Conservation (phyloP, 2,113 vertebrate species). For the Mastomys natalensis region DNA sequence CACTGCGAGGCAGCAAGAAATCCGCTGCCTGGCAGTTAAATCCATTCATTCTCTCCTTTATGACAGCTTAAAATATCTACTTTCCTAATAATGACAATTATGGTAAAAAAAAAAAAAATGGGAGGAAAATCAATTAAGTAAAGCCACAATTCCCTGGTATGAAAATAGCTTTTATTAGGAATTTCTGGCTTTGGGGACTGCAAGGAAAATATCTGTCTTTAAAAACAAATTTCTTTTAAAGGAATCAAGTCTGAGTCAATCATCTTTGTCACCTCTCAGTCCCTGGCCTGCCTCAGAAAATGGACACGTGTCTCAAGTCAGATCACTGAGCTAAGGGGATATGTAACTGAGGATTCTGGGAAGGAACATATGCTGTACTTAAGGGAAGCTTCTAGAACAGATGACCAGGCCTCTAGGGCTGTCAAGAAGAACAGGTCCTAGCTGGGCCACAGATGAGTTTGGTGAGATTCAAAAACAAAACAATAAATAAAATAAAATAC, state of each 20-base stretch:
- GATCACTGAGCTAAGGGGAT: not conserved
- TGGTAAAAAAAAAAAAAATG: not conserved
- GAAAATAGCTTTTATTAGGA: constrained; percentile 3
- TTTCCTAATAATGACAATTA: not conserved
- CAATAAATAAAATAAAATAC: not conserved
- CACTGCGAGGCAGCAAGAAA: not conserved
- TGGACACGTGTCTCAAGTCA: not conserved
- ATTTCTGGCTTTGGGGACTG: constrained; percentile 6
- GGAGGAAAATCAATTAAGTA: not conserved
- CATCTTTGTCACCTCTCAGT: not conserved
- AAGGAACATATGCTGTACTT: not conserved
- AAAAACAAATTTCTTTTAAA: not conserved
- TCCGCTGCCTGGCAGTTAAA: not conserved
- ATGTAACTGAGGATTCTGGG: not conserved
- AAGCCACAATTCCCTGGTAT: not conserved
- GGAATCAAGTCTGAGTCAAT: not conserved
- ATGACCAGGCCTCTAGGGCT: not conserved
- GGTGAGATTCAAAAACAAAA: not conserved
- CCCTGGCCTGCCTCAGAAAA: not conserved
- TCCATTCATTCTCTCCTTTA: constrained; percentile 24
- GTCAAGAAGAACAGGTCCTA: not conserved
- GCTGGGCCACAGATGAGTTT: not conserved
- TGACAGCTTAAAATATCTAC: not conserved
- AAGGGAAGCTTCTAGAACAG: not conserved
- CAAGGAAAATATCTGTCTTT: not conserved